These are phyloP conservation scores for Onychostoma macrolepis DNA, from an alignment of 2,113 vertebrate genomes.

Conservation along the genomic window DNA sequence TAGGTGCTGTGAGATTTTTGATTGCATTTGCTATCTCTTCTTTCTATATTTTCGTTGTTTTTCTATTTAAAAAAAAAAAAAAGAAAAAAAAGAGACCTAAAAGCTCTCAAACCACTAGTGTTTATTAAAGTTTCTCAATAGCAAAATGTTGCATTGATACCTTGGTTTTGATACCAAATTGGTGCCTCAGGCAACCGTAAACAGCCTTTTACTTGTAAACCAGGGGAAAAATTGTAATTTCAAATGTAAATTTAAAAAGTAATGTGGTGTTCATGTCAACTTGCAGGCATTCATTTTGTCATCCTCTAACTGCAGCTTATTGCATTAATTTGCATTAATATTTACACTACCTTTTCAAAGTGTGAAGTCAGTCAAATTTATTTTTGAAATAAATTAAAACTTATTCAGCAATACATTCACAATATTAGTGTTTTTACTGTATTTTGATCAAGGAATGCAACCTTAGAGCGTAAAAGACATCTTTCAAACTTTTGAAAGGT, in stretches of 20 bases:
- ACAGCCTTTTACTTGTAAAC: background rate
- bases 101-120: too few relatives aligned
- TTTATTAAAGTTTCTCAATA: background rate
- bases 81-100: too few relatives aligned
- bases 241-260: background rate
- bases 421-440: too few relatives aligned
- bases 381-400: background rate
- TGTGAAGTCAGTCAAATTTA: background rate
- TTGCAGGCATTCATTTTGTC: background rate
- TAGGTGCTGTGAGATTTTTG: background rate
- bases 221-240: background rate
- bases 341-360: background rate
- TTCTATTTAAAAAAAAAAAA: too few relatives aligned
- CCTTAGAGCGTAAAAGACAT: too few relatives aligned
- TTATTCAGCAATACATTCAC: background rate
- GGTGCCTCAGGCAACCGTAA: background rate
- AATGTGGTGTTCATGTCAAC: background rate
- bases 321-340: background rate
- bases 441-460: too few relatives aligned
- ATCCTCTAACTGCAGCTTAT: background rate
- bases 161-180: background rate
- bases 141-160: background rate
- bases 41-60: too few relatives aligned
- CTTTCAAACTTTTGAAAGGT: too few relatives aligned
- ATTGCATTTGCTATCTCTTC: background rate